phyloP scores from a whole-genome alignment of 2,888 invertebrate species.

The Leucania comma region DNA sequence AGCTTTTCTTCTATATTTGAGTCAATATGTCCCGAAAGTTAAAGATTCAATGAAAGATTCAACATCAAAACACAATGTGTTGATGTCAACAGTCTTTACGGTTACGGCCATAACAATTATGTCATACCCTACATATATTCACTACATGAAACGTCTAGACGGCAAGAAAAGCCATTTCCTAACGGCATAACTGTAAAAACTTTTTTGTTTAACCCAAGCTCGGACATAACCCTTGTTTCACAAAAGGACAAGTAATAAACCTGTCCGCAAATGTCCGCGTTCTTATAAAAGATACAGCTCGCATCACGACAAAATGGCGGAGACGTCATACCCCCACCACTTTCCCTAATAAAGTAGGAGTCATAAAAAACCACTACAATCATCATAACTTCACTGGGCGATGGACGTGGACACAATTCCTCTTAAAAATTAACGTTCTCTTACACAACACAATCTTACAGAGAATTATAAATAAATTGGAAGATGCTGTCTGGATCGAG shows the following conservation, averaged over 20 bases:
- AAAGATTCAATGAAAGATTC: not conserved
- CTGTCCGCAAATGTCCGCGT: constrained; percentile 77
- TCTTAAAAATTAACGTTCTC: constrained; percentile 83
- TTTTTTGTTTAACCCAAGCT: constrained; percentile 69
- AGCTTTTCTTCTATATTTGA: constrained; percentile 43
- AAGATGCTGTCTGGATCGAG: constrained; percentile 23
- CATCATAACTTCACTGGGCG: constrained; percentile 83
- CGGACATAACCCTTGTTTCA: constrained; percentile 72
- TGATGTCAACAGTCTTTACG: constrained; percentile 10
- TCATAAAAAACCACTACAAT: constrained; percentile 89
- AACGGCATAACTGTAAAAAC: constrained; percentile 65
- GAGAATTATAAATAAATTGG: constrained; percentile 61
- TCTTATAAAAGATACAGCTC: constrained; percentile 83
- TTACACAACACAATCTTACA: constrained; percentile 57
- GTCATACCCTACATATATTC: constrained; percentile 1
- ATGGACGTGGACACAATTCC: constrained; percentile 74
- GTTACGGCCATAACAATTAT: not conserved
- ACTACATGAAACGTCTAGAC: constrained; percentile 21
- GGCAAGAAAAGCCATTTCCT: constrained; percentile 42
- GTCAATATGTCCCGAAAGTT: constrained; percentile 37
- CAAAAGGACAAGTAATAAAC: constrained; percentile 81
- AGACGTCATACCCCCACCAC: constrained; percentile 76
- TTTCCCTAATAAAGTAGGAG: constrained; percentile 85
- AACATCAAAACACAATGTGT: constrained; percentile 14
- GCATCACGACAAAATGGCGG: constrained; percentile 77